Base-by-base conservation (phyloP, 2,888 invertebrate species). In the Drosophila dives region DNA sequence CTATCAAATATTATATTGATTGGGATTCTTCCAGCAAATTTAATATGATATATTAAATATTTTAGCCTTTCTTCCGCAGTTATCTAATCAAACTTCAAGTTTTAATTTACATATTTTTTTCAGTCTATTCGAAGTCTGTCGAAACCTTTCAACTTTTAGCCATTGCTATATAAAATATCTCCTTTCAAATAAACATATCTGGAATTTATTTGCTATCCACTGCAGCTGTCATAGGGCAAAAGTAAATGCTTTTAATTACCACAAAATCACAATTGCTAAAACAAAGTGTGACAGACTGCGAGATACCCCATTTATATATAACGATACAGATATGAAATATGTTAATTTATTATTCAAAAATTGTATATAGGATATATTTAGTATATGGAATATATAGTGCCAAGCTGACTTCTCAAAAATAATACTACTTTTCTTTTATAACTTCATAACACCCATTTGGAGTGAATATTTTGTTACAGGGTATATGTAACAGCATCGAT, bases 241-340 rank as follows among this genome's bases (percentile, higher is more conserved):
- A 29, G 56, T 17, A 36, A 72, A 72, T 40, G 49, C 55, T 50
- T 60, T 72, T 75, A 66, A 75, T 75, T 76, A 56, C 53, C 20
- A 56, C 34, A 26, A 72, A 60, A 56, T 73, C 64, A 64, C 20
- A 49, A 38, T 6, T 15, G 29, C 26, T 26, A 26, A 5, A 1
- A 29, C 0, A 2, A 5, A 12, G 1, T 33, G 3, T 32, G 2
- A 0, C n/a, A 6, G 17, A 33, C 62, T 65, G 10, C 0, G 0
- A 53, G 7, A 60, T 51, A 34, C 62, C 58, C 45, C 23, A 36
- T n/a, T 15, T 1, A 1, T 3, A 20, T 12, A 6, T 12, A 42
- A 3, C 20, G 11, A 23, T 15, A 5, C 48, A 3, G 34, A 49
- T 33, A 15, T 48, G 1, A 48, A 7, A 17, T 45, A 20, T 26